phyloP scores from a whole-genome alignment of 2,113 vertebrate genomes.

The Psilopsiagon aurifrons region DNA sequence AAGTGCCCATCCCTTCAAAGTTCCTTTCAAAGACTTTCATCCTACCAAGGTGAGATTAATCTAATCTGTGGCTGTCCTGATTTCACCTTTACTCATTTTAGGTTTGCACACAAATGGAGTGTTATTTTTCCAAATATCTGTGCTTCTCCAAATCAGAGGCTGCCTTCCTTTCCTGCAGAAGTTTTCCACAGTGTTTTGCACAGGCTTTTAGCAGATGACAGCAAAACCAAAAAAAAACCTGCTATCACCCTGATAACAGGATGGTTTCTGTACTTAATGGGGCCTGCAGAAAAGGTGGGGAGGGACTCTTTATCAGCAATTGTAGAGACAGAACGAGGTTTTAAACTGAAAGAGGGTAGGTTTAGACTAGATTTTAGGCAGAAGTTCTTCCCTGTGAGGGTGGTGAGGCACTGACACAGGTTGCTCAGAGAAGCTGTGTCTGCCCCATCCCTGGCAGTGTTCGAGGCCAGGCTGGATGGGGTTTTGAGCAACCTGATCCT shows the following conservation, averaged over 20 bases:
- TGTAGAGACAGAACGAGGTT: background rate
- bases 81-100: background rate
- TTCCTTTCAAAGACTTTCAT: conserved; percentile 25
- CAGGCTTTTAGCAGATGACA: background rate
- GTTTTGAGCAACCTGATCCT: background rate
- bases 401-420: background rate
- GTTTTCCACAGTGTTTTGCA: background rate
- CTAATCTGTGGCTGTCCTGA: background rate
- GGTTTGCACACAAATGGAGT: background rate
- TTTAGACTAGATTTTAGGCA: background rate
- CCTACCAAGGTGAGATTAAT: background rate
- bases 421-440: background rate
- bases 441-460: background rate
- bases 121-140: background rate
- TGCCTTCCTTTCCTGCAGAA: background rate
- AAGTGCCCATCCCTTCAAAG: conserved; percentile 27
- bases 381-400: background rate
- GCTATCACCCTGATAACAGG: accelerated
- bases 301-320: background rate
- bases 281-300: background rate
- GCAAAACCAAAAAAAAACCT: background rate
- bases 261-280: background rate
- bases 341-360: background rate
- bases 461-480: background rate
- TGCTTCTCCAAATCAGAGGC: background rate